Percentiles rank a stretch among this genome's conserved stretches.
Evolutionary conservation across 1,140 invertebrate genomes (phyloP).

Genomic region (Ericerus pela): DNA sequence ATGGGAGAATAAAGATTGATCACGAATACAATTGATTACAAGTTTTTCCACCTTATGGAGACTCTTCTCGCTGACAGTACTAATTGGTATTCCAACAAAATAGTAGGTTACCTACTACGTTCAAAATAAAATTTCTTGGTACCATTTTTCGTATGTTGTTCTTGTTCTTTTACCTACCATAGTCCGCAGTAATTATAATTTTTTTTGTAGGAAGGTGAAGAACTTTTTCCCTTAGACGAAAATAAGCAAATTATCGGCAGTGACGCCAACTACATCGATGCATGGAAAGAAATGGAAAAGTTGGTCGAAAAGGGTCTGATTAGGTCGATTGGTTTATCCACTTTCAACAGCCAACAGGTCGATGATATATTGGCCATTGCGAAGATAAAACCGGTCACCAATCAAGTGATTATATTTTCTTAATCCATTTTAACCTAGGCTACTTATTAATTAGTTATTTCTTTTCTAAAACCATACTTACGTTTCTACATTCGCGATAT

Average conservation of each 20-base stretch:
- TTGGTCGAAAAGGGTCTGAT: constrained; percentile 52
- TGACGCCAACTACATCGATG: constrained; percentile 66
- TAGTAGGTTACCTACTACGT: no score
- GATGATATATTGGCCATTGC: constrained; percentile 48
- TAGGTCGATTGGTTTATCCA: constrained; percentile 72
- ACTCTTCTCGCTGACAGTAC: no score
- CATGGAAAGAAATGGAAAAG: constrained; percentile 78
- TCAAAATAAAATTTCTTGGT: no score
- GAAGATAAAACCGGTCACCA: constrained; percentile 56
- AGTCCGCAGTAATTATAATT: not conserved
- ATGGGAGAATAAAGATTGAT: no score
- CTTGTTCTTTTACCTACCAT: no score
- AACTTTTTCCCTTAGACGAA: constrained; percentile 43
- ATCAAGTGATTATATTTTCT: constrained; percentile 59
- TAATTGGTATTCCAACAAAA: no score
- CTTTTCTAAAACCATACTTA: no score
- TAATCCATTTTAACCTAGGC: no score
- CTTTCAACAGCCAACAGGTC: constrained; percentile 76
- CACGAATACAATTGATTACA: no score
- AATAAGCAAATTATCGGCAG: constrained; percentile 43
- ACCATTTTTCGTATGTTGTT: no score
- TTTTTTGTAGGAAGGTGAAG: constrained; percentile 36
- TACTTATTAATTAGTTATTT: no score
- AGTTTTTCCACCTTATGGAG: no score
- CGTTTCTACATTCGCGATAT: not conserved